Base-by-base conservation (phyloP, 2,113 vertebrate genomes). In the Pterocles orientalis region DNA sequence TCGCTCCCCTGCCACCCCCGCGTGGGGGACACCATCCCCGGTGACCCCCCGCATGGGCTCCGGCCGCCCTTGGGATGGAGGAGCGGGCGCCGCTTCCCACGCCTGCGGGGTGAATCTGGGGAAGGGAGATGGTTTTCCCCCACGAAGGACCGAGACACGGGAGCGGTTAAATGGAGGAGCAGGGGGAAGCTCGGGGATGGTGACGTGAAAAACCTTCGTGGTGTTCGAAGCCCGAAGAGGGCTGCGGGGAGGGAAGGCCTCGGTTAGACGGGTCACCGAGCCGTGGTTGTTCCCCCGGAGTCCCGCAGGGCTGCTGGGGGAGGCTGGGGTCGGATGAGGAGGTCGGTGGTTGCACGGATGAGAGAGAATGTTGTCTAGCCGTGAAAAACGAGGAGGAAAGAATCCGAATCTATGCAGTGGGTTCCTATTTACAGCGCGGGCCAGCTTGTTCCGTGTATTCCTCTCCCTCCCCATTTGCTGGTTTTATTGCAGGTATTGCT, bases 211-310 rank as follows among this genome's bases (percentile, higher is more conserved):
- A 57, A 57, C 10, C 83, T 61, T 61, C 47, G 65, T 34, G 73
- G 91, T 29, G 48, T 2, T 57, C 15, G 1, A 2, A 78, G 81
- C 73, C 77, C 72, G 9, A 15, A 5, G 0, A 39, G 7, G 83
- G 90, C 86, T 66, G 85, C 9, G 53, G 3, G 45, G 50, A 31
- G 73, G 24, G 75, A 84, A 92, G 95, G 92, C 93, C 91, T 54
- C 2, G 29, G 51, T 3, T 5, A 6, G 34, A 2, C 29, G 56
- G 73, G 76, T 9, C 81, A 34, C 20, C 39, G 17, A 4, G 61
- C 7, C 11, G 7, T 2, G 31, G 53, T 1, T 23, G 41, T 61
- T 7, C 28, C 21, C 12, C 8, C 1, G 0, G 51, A 34, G 76
- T 29, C 48, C 19, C 28, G 15, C 17, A 8, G 23, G 41, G 39